Conservation (phyloP, 2,113 vertebrate species). For the Salminus brasiliensis region DNA sequence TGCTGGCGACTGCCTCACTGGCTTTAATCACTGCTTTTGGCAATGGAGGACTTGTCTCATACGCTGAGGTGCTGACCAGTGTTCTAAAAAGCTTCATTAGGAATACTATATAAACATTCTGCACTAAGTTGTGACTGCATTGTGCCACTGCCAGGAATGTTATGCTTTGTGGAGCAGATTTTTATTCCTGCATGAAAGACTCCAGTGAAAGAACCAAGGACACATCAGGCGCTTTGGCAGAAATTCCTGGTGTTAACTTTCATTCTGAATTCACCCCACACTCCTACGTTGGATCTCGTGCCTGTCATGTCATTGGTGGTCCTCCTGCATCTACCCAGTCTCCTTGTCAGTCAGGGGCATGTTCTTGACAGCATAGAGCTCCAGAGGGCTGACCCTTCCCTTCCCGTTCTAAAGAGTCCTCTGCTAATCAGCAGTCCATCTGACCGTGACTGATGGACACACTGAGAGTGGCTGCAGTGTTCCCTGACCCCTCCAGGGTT, state of each 20-base stretch:
- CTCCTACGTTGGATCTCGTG: background rate
- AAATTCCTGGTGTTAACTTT: background rate
- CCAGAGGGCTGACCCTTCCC: background rate
- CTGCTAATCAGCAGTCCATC: background rate
- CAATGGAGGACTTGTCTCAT: background rate
- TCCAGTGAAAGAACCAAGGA: conserved; percentile 1
- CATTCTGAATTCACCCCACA: background rate
- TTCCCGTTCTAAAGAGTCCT: background rate
- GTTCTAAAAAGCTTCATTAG: conserved; percentile 1
- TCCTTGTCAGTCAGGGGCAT: conserved; percentile 13
- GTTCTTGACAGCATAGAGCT: background rate
- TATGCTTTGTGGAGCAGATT: conserved; percentile 4
- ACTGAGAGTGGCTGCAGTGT: background rate
- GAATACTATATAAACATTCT: background rate
- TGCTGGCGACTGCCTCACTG: background rate
- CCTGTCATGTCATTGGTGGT: background rate
- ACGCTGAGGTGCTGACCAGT: background rate
- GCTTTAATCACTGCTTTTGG: conserved; percentile 6
- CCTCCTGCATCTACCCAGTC: background rate
- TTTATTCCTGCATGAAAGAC: conserved; percentile 4
- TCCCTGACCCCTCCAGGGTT: conserved; percentile 11
- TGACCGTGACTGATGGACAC: conserved; percentile 17
- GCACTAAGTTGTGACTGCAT: background rate
- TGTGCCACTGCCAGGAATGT: background rate
- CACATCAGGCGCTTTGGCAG: background rate